These are phyloP conservation scores for Nycticebus coucang DNA, from an alignment of 2,113 vertebrate genomes.

Conservation along the genomic window DNA sequence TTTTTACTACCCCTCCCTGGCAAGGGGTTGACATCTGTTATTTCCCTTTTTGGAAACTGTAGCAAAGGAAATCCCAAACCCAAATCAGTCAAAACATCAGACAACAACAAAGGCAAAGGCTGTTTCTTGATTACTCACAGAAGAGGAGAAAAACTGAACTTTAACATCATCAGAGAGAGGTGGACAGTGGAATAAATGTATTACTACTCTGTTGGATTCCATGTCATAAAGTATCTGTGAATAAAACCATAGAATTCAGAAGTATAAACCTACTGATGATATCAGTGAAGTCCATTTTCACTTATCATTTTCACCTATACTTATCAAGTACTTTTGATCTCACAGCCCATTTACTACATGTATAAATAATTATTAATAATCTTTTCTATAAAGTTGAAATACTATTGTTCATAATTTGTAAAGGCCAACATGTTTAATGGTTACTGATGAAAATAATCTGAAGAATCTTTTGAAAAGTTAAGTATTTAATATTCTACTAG, in stretches of 20 bases:
- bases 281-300: not conserved
- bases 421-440: no score
- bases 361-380: not conserved
- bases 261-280: not conserved
- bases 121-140: constrained; percentile 87
- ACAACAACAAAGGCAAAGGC: not conserved
- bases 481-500: not conserved
- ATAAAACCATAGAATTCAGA: constrained; percentile 37
- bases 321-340: not conserved
- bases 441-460: no score
- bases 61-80: not conserved
- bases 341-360: not conserved
- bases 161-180: constrained; percentile 93
- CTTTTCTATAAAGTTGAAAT: no score
- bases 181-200: constrained; percentile 89
- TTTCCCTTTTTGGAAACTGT: no score
- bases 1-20: no score
- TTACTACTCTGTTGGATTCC: constrained; percentile 88
- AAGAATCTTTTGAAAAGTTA: not conserved
- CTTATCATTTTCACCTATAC: not conserved
- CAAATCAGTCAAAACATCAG: not conserved
- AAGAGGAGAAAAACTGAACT: constrained; percentile 93
- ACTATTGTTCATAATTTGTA: no score
- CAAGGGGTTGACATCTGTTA: no score
- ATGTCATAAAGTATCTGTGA: constrained; percentile 91